Conservation (phyloP, 2,888 invertebrate genomes). For the Synergus laeviventris region DNA sequence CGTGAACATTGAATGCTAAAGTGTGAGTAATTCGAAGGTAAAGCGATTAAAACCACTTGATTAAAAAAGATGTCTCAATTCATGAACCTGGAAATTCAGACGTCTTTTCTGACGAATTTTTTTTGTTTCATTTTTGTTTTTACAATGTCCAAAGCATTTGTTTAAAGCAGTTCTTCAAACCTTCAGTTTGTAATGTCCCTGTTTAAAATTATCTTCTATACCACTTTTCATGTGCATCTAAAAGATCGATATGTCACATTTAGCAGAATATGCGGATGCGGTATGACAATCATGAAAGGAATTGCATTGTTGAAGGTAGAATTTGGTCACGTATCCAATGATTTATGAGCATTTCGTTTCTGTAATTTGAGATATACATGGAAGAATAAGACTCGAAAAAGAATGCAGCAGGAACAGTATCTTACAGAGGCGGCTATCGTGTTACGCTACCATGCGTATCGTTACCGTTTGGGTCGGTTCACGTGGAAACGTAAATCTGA, state of each 20-base stretch:
- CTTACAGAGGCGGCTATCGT: background rate
- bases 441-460: background rate
- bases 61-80: background rate
- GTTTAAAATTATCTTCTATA: background rate
- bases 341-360: conserved; percentile 5
- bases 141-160: too few species aligned
- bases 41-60: background rate
- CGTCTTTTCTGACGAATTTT: too few species aligned
- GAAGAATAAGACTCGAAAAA: conserved; percentile 1
- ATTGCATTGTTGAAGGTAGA: background rate
- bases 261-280: background rate
- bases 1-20: background rate
- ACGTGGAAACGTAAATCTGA: conserved; percentile 31
- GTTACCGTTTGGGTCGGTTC: conserved; percentile 5
- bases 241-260: background rate
- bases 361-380: background rate
- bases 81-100: too few species aligned
- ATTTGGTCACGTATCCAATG: background rate
- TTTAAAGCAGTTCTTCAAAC: too few species aligned
- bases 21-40: background rate
- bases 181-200: too few species aligned
- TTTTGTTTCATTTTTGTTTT: too few species aligned
- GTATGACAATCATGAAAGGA: background rate
- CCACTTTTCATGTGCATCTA: background rate
- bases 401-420: background rate